Percentiles rank a stretch among this genome's conserved stretches.
These are phyloP conservation scores for Thamnophis sirtalis DNA, from an alignment of 2,113 vertebrate genomes.

Conservation along the genomic window DNA sequence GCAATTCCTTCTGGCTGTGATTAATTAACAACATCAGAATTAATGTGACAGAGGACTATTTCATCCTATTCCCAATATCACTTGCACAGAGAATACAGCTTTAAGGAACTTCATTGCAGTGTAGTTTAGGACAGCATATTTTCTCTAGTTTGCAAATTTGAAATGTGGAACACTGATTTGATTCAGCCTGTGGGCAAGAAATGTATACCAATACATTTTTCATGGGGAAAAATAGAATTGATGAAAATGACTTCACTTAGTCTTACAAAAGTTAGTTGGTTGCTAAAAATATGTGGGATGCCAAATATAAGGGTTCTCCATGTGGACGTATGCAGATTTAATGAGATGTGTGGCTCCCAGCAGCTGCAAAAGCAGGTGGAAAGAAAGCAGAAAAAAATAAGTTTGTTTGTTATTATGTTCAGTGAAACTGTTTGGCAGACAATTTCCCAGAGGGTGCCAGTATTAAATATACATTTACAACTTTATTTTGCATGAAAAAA, in stretches of 20 bases:
- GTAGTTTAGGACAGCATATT: neutral
- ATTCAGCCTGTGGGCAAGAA: neutral
- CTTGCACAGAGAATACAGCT: neutral
- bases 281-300: neutral
- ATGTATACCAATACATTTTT: neutral
- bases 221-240: neutral
- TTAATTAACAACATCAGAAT: neutral
- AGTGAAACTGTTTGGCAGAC: neutral
- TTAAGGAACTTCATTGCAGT: neutral
- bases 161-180: neutral
- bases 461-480: conserved; percentile 13
- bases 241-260: neutral
- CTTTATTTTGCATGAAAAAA: neutral
- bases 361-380: neutral
- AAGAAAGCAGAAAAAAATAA: neutral
- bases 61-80: neutral
- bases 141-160: neutral
- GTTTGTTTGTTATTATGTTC: neutral
- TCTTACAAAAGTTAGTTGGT: neutral
- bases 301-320: neutral
- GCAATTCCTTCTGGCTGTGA: neutral
- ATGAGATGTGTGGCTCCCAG: neutral
- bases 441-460: neutral
- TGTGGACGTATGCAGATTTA: neutral
- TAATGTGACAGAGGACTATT: neutral